Percentiles rank a stretch among this genome's conserved stretches.
Conservation (phyloP, 53 echinoderm and acorn worm genomes). For the Antedon mediterranea region DNA sequence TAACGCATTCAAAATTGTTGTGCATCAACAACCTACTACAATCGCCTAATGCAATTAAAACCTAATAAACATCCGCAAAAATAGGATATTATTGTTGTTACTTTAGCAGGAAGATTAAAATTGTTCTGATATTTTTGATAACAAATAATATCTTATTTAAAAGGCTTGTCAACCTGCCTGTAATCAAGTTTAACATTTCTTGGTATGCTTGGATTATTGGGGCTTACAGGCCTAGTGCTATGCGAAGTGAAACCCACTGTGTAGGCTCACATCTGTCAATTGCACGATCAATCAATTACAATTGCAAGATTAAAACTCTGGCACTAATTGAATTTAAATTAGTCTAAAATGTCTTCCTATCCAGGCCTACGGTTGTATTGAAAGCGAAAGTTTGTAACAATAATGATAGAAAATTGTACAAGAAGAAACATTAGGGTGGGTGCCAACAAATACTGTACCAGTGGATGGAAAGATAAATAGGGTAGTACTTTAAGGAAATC, state of each 20-base stretch:
- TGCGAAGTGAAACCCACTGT: neutral
- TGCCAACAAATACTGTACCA: too few relatives aligned
- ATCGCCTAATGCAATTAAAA: neutral
- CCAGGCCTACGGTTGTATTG: too few relatives aligned
- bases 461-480: too few relatives aligned
- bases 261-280: neutral
- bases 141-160: neutral
- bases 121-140: neutral
- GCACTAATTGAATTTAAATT: too few relatives aligned
- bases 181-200: neutral
- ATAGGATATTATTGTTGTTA: neutral
- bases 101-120: neutral
- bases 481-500: too few relatives aligned
- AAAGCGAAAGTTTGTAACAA: too few relatives aligned
- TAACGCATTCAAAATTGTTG: too few relatives aligned
- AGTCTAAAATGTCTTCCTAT: too few relatives aligned
- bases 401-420: too few relatives aligned
- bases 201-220: neutral
- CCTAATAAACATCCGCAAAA: neutral
- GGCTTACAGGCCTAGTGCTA: neutral
- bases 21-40: too few relatives aligned
- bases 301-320: too few relatives aligned
- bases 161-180: neutral
- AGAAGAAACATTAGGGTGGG: too few relatives aligned
- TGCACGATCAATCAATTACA: neutral